Evolutionary conservation across 1,140 invertebrate species (phyloP).

Genomic region (Hylyphantes graminicola): DNA sequence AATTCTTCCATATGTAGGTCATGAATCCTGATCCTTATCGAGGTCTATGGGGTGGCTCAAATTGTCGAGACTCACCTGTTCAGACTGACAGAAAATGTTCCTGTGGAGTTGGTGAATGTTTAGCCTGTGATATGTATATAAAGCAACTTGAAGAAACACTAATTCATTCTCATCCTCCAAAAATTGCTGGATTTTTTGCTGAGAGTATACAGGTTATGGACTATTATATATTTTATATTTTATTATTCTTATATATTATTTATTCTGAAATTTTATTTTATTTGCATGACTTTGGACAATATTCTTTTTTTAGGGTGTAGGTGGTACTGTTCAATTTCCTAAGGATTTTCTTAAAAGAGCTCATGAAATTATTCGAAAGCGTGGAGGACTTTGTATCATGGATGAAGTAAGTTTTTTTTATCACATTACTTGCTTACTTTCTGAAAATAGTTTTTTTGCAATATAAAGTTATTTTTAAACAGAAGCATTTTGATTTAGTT

Average conservation of each 20-base stretch:
- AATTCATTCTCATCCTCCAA: slow-evolving; percentile 79
- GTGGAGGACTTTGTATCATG: slow-evolving; percentile 88
- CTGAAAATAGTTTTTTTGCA: no score
- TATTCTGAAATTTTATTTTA: not conserved
- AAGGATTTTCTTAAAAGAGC: slow-evolving; percentile 87
- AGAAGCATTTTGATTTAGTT: not conserved
- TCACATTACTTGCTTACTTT: not conserved
- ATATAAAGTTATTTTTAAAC: not conserved
- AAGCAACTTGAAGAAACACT: slow-evolving; percentile 84
- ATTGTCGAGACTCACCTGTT: slow-evolving; percentile 87
- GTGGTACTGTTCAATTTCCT: slow-evolving; percentile 91
- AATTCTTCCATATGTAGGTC: slow-evolving; percentile 70
- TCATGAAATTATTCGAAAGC: slow-evolving; percentile 79
- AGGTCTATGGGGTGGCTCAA: slow-evolving; percentile 87
- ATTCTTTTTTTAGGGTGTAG: slow-evolving; percentile 76
- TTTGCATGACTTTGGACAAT: not conserved
- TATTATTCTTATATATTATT: not conserved
- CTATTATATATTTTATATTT: slow-evolving; percentile 12
- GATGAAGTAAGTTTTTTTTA: slow-evolving; percentile 79
- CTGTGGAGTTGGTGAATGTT: slow-evolving; percentile 75
- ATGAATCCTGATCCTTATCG: slow-evolving; percentile 91
- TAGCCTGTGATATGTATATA: slow-evolving; percentile 82
- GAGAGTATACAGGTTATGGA: slow-evolving; percentile 87
- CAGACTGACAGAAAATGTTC: slow-evolving; percentile 77
- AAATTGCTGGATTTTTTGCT: slow-evolving; percentile 88